Conservation (phyloP, 1,140 invertebrate genomes). For the Polyergus mexicanus region DNA sequence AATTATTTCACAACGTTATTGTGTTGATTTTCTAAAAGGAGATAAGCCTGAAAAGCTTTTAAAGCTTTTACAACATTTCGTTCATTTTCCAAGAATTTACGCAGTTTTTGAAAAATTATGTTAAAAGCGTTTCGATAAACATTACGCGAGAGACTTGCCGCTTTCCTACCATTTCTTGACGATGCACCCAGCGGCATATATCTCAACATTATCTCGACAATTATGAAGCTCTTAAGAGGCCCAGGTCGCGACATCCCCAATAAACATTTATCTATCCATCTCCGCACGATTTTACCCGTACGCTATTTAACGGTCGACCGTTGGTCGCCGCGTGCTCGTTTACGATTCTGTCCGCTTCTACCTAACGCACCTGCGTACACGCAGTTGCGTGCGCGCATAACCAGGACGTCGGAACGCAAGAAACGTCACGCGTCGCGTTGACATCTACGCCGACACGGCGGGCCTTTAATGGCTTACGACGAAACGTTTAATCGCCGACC, state of each 20-base stretch:
- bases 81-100: background rate
- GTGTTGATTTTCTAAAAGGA: background rate
- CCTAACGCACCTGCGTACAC: slow-evolving; percentile 29
- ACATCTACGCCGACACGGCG: slow-evolving; percentile 17
- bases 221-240: slow-evolving; percentile 48
- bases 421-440: slow-evolving; percentile 21
- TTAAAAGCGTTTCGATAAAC: background rate
- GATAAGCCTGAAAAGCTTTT: background rate
- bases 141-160: background rate
- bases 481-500: slow-evolving; percentile 68
- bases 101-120: background rate
- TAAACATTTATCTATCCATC: slow-evolving; percentile 56
- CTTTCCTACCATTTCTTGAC: background rate
- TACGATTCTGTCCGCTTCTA: slow-evolving; percentile 42
- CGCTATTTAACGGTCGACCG: slow-evolving; percentile 44
- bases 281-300: slow-evolving; percentile 47
- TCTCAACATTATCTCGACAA: slow-evolving; percentile 50
- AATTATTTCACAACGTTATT: background rate
- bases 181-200: slow-evolving; percentile 1
- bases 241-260: slow-evolving; percentile 44
- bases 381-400: slow-evolving; percentile 14
- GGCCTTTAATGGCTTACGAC: slow-evolving; percentile 58
- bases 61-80: background rate
- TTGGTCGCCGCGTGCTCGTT: slow-evolving; percentile 35
- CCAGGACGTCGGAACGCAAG: slow-evolving; percentile 22